phyloP scores from a whole-genome alignment of 2,888 invertebrate species.

The Autographa gamma region DNA sequence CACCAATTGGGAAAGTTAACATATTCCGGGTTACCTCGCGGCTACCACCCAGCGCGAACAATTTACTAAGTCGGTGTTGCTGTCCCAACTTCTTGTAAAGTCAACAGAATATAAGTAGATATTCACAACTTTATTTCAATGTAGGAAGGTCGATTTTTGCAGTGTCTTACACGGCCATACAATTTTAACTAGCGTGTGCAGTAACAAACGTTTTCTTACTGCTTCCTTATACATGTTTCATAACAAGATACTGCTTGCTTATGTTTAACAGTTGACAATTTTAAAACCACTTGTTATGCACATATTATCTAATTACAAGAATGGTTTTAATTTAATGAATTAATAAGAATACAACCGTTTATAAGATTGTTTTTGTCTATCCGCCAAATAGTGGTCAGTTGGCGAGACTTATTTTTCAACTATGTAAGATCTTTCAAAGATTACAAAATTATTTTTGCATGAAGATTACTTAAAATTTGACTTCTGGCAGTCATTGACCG shows the following conservation, averaged over 20 bases:
- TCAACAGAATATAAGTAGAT: background rate
- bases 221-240: constrained; percentile 32
- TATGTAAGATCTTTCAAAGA: too few relatives aligned
- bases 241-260: constrained; percentile 25
- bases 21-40: background rate
- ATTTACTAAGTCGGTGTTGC: constrained; percentile 36
- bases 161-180: background rate
- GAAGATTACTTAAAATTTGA: too few relatives aligned
- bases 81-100: constrained; percentile 13
- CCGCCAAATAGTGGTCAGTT: background rate
- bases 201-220: constrained; percentile 17
- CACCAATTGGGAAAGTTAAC: background rate
- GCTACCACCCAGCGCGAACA: constrained; percentile 13
- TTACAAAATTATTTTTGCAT: too few relatives aligned
- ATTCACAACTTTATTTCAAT: background rate
- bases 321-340: background rate
- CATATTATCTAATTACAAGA: background rate
- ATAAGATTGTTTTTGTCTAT: background rate
- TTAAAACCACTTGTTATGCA: background rate
- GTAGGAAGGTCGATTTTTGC: background rate
- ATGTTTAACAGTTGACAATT: background rate
- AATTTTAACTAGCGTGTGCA: background rate
- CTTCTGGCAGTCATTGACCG: background rate
- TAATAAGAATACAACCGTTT: too few relatives aligned
- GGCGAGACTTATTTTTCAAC: too few relatives aligned